Evolutionary conservation across 2,797 vertebrate genomes (phyloP).

Genomic region (Apodemus agrarius): DNA sequence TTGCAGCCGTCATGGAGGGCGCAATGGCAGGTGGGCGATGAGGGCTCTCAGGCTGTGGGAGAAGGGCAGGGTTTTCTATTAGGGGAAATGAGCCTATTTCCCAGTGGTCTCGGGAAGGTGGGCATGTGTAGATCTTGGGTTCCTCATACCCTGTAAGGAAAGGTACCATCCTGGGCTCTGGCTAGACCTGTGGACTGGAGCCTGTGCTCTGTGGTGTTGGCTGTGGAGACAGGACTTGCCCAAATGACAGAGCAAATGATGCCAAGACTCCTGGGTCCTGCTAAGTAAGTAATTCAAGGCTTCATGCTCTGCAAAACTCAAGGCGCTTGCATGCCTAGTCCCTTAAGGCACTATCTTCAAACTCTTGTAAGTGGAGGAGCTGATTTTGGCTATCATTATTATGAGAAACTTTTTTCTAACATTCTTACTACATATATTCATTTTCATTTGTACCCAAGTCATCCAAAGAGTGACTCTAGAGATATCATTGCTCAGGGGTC

Average conservation of each 20-base stretch:
- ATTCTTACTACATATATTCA: neutral
- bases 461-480: neutral
- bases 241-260: neutral
- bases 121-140: neutral
- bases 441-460: neutral
- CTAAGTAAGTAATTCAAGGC: neutral
- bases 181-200: neutral
- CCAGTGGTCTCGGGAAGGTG: neutral
- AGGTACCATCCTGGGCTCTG: neutral
- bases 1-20: conserved; percentile 56
- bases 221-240: neutral
- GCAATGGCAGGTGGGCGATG: neutral
- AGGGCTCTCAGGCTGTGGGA: neutral
- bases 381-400: neutral
- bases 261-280: neutral
- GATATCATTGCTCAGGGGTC: neutral
- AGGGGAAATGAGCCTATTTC: neutral
- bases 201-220: neutral
- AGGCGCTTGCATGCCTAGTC: neutral
- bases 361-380: neutral
- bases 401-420: neutral
- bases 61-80: neutral
- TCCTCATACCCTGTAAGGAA: neutral
- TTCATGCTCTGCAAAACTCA: neutral
- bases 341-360: neutral